Evolutionary conservation across 2,888 invertebrate genomes (phyloP).

Genomic region (Catocala nupta): DNA sequence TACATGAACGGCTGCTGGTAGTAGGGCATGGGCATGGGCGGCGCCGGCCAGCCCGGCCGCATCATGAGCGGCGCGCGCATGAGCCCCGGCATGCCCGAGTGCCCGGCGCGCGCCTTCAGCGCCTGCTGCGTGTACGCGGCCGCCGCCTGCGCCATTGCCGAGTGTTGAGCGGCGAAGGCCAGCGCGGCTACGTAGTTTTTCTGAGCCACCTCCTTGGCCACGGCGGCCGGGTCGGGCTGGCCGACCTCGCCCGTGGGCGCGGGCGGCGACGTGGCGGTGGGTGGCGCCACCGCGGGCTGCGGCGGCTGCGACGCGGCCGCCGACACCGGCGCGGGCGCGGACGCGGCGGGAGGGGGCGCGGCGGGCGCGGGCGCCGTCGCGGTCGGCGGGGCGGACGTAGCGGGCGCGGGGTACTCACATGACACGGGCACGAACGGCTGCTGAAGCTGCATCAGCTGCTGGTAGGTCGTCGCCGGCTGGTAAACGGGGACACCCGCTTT

Average conservation of each 20-base stretch:
- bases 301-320: slow-evolving; percentile 64
- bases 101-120: slow-evolving; percentile 91
- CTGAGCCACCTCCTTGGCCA: slow-evolving; percentile 94
- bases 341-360: slow-evolving; percentile 85
- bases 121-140: slow-evolving; percentile 86
- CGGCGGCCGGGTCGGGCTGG: slow-evolving; percentile 72
- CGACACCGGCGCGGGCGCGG: slow-evolving; percentile 79
- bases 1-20: slow-evolving; percentile 85
- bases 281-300: slow-evolving; percentile 61
- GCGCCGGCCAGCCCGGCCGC: slow-evolving; percentile 81
- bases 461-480: slow-evolving; percentile 97
- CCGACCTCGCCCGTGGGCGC: slow-evolving; percentile 55
- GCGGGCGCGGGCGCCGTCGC: slow-evolving; percentile 75
- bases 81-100: slow-evolving; percentile 85
- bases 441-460: slow-evolving; percentile 97
- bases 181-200: slow-evolving; percentile 92
- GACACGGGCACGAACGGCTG: slow-evolving; percentile 99
- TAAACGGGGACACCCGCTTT: slow-evolving; percentile 98
- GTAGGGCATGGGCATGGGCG: slow-evolving; percentile 83
- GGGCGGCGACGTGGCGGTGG: slow-evolving; percentile 76
- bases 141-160: slow-evolving; percentile 81
- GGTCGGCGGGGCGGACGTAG: slow-evolving; percentile 89
- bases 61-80: slow-evolving; percentile 81
- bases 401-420: slow-evolving; percentile 97
- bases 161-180: slow-evolving; percentile 83